These are phyloP conservation scores for Drosophila merina DNA, from an alignment of 2,888 invertebrate species.

Conservation along the genomic window DNA sequence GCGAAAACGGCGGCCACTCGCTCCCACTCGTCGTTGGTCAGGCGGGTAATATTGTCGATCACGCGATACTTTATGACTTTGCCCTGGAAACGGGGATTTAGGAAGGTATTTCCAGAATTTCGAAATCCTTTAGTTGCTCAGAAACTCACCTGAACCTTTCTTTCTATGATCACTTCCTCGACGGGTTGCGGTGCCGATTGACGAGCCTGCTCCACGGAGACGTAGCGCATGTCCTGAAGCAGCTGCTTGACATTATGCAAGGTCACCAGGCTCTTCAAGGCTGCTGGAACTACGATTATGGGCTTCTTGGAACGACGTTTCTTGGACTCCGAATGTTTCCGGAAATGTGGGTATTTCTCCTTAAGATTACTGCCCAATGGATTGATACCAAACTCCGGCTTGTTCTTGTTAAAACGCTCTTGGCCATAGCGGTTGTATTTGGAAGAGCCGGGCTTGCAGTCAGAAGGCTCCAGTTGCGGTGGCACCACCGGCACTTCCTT, in stretches of 20 bases:
- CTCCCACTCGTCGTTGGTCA: conserved; percentile 38
- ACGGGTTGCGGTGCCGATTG: background rate
- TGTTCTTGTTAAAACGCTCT: conserved; percentile 27
- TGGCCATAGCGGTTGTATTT: conserved; percentile 44
- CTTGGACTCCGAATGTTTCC: fast-evolving
- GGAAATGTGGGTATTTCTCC: background rate
- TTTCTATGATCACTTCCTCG: conserved; percentile 35
- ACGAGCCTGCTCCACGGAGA: conserved; percentile 18
- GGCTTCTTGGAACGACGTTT: conserved; percentile 9
- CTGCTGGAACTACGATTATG: conserved; percentile 50
- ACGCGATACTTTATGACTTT: conserved; percentile 20
- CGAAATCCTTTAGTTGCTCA: background rate
- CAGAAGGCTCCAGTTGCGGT: conserved; percentile 8
- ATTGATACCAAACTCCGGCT: conserved; percentile 27
- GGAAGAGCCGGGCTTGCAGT: background rate
- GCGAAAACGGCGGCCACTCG: conserved; percentile 52
- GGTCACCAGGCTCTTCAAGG: conserved; percentile 39
- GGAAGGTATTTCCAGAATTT: no score
- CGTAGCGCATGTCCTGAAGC: conserved; percentile 47
- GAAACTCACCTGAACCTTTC: conserved; percentile 13
- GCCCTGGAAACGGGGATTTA: background rate
- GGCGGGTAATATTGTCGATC: conserved; percentile 41
- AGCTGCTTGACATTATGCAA: conserved; percentile 43
- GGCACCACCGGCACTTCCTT: conserved; percentile 30
- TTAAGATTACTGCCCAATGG: conserved; percentile 15